A percentile compares a stretch with the other conserved stretches of the same genome.
phyloP scores from a whole-genome alignment of 2,888 invertebrate genomes.

The Drosophila kanekoi region DNA sequence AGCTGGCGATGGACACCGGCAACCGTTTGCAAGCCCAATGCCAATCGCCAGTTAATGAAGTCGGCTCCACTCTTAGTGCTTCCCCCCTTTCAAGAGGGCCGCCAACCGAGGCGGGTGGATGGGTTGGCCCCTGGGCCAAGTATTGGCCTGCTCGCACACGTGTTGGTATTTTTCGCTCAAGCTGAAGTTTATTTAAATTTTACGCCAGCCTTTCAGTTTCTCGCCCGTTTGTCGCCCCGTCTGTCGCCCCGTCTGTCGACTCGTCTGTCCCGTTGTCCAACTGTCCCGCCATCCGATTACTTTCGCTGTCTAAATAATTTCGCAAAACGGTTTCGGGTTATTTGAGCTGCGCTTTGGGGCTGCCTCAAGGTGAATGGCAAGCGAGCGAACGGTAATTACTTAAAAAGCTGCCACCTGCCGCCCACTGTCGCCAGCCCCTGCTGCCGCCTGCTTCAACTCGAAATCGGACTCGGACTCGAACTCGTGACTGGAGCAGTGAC shows the following conservation, averaged over 20 bases:
- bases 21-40: constrained; percentile 7
- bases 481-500: constrained; percentile 31
- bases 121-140: not conserved
- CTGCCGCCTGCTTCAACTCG: not conserved
- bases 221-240: constrained; percentile 2
- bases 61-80: constrained; percentile 66
- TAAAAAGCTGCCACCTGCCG: constrained; percentile 57
- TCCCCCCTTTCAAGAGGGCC: constrained; percentile 25
- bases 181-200: constrained; percentile 67
- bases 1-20: constrained; percentile 27
- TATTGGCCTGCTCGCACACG: constrained; percentile 32
- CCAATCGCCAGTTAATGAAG: constrained; percentile 67
- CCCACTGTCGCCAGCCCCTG: not conserved
- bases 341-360: constrained; percentile 64
- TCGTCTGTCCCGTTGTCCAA: constrained; percentile 18
- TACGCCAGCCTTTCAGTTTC: constrained; percentile 6
- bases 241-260: constrained; percentile 5
- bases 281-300: constrained; percentile 64
- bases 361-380: constrained; percentile 75
- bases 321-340: constrained; percentile 70
- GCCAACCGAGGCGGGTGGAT: constrained; percentile 1
- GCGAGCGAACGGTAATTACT: constrained; percentile 69
- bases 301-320: constrained; percentile 78
- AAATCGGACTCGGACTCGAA: constrained; percentile 22
- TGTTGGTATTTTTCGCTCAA: constrained; percentile 58